Evolutionary conservation across 2,113 vertebrate genomes (phyloP).

Genomic region (Carollia perspicillata): DNA sequence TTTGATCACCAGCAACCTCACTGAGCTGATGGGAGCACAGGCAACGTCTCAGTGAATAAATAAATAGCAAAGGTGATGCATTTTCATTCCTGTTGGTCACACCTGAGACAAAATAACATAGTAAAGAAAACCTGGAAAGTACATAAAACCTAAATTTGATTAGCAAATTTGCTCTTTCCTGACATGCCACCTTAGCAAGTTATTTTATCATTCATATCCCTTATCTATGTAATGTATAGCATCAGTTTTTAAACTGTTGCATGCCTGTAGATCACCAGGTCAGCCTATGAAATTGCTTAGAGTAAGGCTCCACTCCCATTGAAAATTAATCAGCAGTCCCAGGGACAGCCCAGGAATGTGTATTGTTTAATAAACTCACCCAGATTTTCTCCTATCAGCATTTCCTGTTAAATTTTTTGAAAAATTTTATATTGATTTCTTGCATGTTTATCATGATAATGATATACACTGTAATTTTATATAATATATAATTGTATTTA

Average conservation of each 20-base stretch:
- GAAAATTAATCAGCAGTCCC: background rate
- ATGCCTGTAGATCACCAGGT: background rate
- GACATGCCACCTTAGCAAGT: background rate
- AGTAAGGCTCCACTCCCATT: background rate
- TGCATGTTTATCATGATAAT: background rate
- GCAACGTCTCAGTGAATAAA: background rate
- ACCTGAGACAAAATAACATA: background rate
- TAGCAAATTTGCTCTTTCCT: background rate
- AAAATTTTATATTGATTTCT: background rate
- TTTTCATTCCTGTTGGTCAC: background rate
- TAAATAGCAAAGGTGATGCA: background rate
- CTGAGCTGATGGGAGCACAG: background rate
- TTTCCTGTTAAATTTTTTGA: background rate
- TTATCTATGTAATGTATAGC: background rate
- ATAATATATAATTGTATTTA: background rate
- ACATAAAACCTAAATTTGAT: background rate
- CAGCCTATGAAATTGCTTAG: background rate
- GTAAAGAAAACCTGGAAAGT: background rate
- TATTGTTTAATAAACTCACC: background rate
- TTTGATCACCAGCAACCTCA: background rate
- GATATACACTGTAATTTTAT: background rate
- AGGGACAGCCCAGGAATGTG: background rate
- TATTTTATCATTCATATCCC: background rate
- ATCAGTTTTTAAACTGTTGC: background rate
- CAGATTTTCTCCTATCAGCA: background rate